These are phyloP conservation scores for Tachysurus vachellii DNA, from an alignment of 2,113 vertebrate species.

Conservation along the genomic window DNA sequence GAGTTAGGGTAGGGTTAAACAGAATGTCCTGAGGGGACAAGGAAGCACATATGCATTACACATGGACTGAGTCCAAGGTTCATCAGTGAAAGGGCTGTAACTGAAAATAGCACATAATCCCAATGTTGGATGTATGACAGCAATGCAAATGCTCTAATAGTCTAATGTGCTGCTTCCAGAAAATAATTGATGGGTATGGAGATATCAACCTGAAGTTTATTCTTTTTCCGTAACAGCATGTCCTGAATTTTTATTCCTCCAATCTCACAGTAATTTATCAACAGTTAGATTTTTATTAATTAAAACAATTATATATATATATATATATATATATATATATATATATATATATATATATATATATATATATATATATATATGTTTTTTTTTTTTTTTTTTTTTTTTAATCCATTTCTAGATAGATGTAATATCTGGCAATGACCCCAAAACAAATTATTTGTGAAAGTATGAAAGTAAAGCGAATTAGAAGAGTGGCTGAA, in stretches of 20 bases:
- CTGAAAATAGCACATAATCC: not conserved
- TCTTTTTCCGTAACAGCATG: not conserved
- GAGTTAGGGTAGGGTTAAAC: constrained; percentile 37
- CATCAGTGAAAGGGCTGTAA: constrained; percentile 20
- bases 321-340: not conserved
- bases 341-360: not conserved
- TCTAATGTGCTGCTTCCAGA: not conserved
- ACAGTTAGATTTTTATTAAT: not conserved
- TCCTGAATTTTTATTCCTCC: not conserved
- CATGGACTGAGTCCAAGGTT: constrained; percentile 26
- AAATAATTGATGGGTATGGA: not conserved
- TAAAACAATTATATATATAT: not conserved
- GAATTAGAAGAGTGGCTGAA: constrained; percentile 10
- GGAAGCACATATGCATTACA: constrained; percentile 8
- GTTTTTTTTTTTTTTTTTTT: no score
- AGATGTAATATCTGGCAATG: not conserved
- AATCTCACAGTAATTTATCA: not conserved
- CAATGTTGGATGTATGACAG: not conserved
- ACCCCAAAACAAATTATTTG: not conserved
- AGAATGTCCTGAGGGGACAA: constrained; percentile 35
- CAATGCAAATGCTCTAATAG: not conserved
- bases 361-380: not conserved
- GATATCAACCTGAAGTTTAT: not conserved
- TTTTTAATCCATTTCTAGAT: not conserved
- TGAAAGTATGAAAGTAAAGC: not conserved